These are phyloP conservation scores for Acridotheres tristis DNA, from an alignment of 2,797 vertebrate genomes.

Conservation along the genomic window DNA sequence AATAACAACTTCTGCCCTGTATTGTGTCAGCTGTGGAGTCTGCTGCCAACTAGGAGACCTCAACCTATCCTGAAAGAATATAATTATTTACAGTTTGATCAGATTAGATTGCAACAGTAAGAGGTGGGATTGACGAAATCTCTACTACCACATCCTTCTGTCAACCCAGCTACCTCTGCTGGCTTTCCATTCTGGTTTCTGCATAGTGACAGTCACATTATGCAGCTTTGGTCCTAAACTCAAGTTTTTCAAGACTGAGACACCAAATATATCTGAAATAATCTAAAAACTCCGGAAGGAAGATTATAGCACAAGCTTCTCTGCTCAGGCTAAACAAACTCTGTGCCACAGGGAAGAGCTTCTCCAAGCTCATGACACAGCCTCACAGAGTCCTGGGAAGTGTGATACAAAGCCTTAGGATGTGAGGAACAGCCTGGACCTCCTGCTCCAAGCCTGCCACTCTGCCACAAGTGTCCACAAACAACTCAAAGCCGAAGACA, in stretches of 20 bases:
- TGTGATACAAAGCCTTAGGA: background rate
- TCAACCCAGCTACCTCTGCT: background rate
- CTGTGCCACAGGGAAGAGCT: background rate
- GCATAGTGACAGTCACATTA: background rate
- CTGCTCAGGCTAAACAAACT: background rate
- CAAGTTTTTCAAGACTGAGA: background rate
- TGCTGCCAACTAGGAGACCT: background rate
- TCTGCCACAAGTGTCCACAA: background rate
- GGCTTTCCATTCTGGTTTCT: background rate
- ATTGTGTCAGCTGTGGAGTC: background rate
- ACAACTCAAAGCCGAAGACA: background rate
- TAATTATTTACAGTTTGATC: conserved; percentile 10
- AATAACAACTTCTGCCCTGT: background rate
- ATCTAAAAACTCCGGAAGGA: background rate
- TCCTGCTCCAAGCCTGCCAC: background rate
- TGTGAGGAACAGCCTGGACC: background rate
- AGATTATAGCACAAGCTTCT: background rate
- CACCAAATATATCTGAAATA: background rate
- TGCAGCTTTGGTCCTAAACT: background rate
- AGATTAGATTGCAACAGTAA: background rate
- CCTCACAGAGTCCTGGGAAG: background rate
- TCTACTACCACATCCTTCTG: background rate
- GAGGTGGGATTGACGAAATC: background rate
- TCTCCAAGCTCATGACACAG: background rate
- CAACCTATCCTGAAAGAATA: background rate